A percentile compares a stretch with the other conserved stretches of the same genome.
These are phyloP conservation scores for Sanderia malayensis DNA, from an alignment of 30 jellyfish, hydroid and myxozoan genomes.

Conservation along the genomic window DNA sequence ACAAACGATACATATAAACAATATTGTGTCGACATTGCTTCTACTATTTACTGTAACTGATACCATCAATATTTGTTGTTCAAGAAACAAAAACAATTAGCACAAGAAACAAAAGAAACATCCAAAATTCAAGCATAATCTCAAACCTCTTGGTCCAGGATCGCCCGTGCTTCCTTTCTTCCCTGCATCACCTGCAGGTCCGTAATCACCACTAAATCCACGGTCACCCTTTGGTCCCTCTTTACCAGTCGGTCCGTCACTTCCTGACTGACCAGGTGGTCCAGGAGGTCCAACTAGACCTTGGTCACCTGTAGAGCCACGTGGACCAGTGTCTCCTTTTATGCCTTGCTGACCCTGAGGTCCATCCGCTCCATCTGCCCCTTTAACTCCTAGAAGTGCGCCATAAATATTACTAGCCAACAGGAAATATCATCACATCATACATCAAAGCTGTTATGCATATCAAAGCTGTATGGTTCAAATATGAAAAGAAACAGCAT, in stretches of 20 bases:
- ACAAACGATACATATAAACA: too few species aligned
- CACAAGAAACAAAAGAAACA: too few species aligned
- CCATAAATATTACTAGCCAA: too few species aligned
- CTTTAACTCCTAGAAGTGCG: slow-evolving; percentile 27
- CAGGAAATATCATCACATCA: too few species aligned
- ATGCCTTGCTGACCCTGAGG: slow-evolving; percentile 68
- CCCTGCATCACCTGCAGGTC: slow-evolving; percentile 46
- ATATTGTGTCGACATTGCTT: too few species aligned
- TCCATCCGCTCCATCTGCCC: slow-evolving; percentile 90
- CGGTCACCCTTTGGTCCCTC: slow-evolving; percentile 32
- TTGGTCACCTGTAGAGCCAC: slow-evolving; percentile 70
- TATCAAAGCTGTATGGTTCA: too few species aligned
- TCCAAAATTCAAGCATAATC: too few species aligned
- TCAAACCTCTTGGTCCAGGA: slow-evolving; percentile 28
- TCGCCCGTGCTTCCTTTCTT: slow-evolving; percentile 55
- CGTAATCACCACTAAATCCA: slow-evolving; percentile 13
- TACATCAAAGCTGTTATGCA: too few species aligned
- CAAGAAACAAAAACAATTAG: too few species aligned
- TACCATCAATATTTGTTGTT: too few species aligned
- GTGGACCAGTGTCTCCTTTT: slow-evolving; percentile 59
- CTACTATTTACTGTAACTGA: too few species aligned
- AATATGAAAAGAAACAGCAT: too few species aligned
- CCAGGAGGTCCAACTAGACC: slow-evolving; percentile 91
- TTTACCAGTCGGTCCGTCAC: slow-evolving; percentile 79
- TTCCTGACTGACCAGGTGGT: slow-evolving; percentile 83